Conservation (phyloP, 2,797 vertebrate genomes). For the Helicolenus hilgendorfi region DNA sequence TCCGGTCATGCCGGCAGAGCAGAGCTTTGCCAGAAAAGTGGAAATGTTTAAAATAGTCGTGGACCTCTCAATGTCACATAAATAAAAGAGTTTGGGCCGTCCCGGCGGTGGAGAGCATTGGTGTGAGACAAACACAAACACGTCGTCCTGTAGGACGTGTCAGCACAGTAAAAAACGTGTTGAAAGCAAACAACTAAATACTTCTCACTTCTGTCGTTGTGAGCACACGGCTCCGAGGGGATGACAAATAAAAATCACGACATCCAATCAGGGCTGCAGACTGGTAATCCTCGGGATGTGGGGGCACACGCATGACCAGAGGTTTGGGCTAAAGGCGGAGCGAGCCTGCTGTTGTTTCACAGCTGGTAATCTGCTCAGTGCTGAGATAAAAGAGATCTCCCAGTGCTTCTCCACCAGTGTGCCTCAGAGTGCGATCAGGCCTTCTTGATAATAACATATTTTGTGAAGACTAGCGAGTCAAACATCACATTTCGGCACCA, state of each 20-base stretch:
- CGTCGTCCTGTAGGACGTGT: slow-evolving; percentile 13
- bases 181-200: slow-evolving; percentile 48
- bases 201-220: slow-evolving; percentile 26
- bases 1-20: neutral
- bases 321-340: slow-evolving; percentile 51
- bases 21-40: slow-evolving; percentile 33
- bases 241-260: slow-evolving; percentile 46
- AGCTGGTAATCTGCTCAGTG: slow-evolving; percentile 68
- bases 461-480: slow-evolving; percentile 7
- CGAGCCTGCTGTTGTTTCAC: slow-evolving; percentile 53
- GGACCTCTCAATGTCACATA: slow-evolving; percentile 55
- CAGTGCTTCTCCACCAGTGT: slow-evolving; percentile 19
- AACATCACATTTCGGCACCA: neutral
- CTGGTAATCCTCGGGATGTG: slow-evolving; percentile 53
- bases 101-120: slow-evolving; percentile 22
- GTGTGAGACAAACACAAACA: slow-evolving; percentile 58
- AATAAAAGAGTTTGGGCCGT: slow-evolving; percentile 40
- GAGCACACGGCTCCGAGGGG: slow-evolving; percentile 8
- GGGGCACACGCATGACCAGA: slow-evolving; percentile 43
- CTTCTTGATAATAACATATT: slow-evolving; percentile 32
- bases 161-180: slow-evolving; percentile 10
- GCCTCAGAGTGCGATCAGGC: slow-evolving; percentile 45
- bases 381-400: slow-evolving; percentile 61
- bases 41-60: slow-evolving; percentile 37
- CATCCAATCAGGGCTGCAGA: slow-evolving; percentile 41